Evolutionary conservation across 2,888 invertebrate species (phyloP).

Genomic region (Eledona agricola): DNA sequence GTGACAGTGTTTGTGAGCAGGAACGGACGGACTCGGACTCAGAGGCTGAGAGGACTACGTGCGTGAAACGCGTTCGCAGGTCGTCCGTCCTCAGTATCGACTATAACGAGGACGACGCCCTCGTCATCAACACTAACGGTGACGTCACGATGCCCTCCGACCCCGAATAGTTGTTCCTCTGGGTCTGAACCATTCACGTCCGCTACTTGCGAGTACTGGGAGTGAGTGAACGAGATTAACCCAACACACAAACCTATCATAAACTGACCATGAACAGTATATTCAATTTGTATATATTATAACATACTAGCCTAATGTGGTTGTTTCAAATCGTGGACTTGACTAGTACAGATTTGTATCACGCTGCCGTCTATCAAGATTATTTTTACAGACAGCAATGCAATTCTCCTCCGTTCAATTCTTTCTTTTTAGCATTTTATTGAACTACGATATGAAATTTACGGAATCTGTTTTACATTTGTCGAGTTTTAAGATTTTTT

Average conservation of each 20-base stretch:
- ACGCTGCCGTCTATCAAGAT: slow-evolving; percentile 39
- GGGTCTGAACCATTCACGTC: background rate
- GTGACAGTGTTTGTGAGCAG: slow-evolving; percentile 57
- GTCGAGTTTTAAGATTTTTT: slow-evolving; percentile 41
- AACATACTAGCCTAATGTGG: slow-evolving; percentile 44
- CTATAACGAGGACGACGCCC: slow-evolving; percentile 78
- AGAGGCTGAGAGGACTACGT: slow-evolving; percentile 61
- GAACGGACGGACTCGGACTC: slow-evolving; percentile 64
- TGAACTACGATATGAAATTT: slow-evolving; percentile 17
- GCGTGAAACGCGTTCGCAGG: slow-evolving; percentile 74
- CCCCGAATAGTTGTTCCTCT: slow-evolving; percentile 52
- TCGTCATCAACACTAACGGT: slow-evolving; percentile 75
- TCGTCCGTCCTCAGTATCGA: slow-evolving; percentile 77
- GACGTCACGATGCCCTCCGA: slow-evolving; percentile 66
- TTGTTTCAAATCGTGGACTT: slow-evolving; percentile 38
- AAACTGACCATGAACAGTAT: slow-evolving; percentile 53
- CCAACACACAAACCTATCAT: slow-evolving; percentile 30
- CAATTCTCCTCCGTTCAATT: slow-evolving; percentile 8
- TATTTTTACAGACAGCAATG: slow-evolving; percentile 27
- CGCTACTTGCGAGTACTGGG: background rate
- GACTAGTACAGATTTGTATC: slow-evolving; percentile 32
- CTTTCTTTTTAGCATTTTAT: slow-evolving; percentile 29
- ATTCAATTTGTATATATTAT: slow-evolving; percentile 47
- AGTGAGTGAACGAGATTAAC: slow-evolving; percentile 29
- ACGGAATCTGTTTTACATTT: slow-evolving; percentile 31